phyloP scores from a whole-genome alignment of 2,888 invertebrate species.

The Fragum fragum region DNA sequence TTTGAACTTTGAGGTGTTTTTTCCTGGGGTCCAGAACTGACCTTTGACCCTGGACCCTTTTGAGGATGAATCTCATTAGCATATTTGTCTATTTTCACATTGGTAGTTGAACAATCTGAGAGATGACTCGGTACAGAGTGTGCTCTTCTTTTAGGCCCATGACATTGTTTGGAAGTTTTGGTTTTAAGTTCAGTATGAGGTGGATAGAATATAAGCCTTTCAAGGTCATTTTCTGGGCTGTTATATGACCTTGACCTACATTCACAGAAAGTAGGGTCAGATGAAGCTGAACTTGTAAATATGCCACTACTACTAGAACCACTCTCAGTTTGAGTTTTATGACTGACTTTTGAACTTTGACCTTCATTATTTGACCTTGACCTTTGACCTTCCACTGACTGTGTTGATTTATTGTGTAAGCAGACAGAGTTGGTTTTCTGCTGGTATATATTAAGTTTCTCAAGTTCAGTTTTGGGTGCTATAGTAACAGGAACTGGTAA shows the following conservation, averaged over 20 bases:
- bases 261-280: slow-evolving; percentile 76
- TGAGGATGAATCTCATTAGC: slow-evolving; percentile 71
- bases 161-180: slow-evolving; percentile 39
- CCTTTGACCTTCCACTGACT: slow-evolving; percentile 20
- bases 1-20: slow-evolving; percentile 46
- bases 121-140: slow-evolving; percentile 54
- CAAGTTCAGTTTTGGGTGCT: slow-evolving; percentile 65
- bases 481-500: slow-evolving; percentile 70
- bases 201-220: slow-evolving; percentile 78
- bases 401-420: slow-evolving; percentile 41
- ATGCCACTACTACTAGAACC: slow-evolving; percentile 78
- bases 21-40: slow-evolving; percentile 29
- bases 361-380: slow-evolving; percentile 26
- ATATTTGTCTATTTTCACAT: slow-evolving; percentile 67
- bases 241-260: slow-evolving; percentile 63
- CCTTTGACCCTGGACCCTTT: slow-evolving; percentile 42
- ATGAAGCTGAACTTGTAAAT: slow-evolving; percentile 78
- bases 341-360: slow-evolving; percentile 31
- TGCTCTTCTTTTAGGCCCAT: slow-evolving; percentile 54
- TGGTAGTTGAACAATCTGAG: slow-evolving; percentile 47
- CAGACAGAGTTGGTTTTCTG: slow-evolving; percentile 51
- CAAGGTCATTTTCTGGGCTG: slow-evolving; percentile 75
- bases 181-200: slow-evolving; percentile 77
- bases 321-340: slow-evolving; percentile 55
- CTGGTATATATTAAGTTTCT: slow-evolving; percentile 62